Percentiles rank a stretch among this genome's conserved stretches.
phyloP scores from a whole-genome alignment of 1,140 invertebrate genomes.

The Apis mellifera region DNA sequence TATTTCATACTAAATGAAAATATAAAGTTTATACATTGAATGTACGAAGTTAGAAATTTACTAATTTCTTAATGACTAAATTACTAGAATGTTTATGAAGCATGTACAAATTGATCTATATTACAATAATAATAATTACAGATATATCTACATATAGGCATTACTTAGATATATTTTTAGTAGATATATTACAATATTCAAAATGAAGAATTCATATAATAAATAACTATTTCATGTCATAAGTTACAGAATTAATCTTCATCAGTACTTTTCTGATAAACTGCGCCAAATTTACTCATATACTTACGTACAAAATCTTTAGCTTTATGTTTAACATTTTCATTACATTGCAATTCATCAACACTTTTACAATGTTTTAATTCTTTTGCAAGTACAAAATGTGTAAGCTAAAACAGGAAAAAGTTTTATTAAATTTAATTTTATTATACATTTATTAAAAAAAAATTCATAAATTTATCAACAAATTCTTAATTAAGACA shows the following conservation, averaged over 20 bases:
- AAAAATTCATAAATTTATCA: background rate
- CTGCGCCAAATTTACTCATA: constrained; percentile 94
- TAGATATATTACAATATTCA: constrained; percentile 52
- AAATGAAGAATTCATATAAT: constrained; percentile 65
- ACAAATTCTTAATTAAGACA: background rate
- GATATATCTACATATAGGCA: constrained; percentile 70
- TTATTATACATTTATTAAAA: background rate
- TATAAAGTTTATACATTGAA: constrained; percentile 54
- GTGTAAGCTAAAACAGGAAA: constrained; percentile 91
- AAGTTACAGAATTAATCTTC: constrained; percentile 79
- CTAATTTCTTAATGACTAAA: constrained; percentile 55
- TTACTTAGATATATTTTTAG: constrained; percentile 55
- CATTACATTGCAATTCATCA: constrained; percentile 93
- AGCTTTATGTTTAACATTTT: constrained; percentile 96
- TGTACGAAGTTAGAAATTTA: constrained; percentile 59
- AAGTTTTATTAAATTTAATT: background rate
- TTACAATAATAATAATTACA: constrained; percentile 70
- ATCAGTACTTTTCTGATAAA: constrained; percentile 85
- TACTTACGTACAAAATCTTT: constrained; percentile 97
- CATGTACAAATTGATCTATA: constrained; percentile 69
- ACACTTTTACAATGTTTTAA: constrained; percentile 94
- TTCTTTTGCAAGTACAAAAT: constrained; percentile 98
- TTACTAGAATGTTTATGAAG: constrained; percentile 60
- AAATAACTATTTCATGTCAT: constrained; percentile 69
- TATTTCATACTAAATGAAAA: constrained; percentile 50